Conservation (phyloP, 1,140 invertebrate genomes). For the Druon quercuslanigerum region DNA sequence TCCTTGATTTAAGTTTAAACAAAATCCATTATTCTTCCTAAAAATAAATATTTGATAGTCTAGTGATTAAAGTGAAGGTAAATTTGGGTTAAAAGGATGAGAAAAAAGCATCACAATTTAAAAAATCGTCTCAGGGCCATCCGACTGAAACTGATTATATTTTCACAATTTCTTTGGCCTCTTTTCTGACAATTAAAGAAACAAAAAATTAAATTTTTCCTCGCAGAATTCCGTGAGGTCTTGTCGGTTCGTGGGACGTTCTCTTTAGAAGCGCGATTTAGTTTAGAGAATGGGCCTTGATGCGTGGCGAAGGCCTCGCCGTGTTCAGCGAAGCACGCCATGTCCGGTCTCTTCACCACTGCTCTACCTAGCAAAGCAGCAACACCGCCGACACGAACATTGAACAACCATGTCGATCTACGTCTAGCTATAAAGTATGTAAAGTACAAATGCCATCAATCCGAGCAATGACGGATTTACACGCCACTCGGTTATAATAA, state of each 20-base stretch:
- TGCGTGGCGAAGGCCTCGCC: slow-evolving; percentile 73
- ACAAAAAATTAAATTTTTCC: slow-evolving; percentile 42
- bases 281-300: slow-evolving; percentile 62
- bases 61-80: too few relatives aligned
- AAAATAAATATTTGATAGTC: too few relatives aligned
- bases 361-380: slow-evolving; percentile 48
- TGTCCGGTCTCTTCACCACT: slow-evolving; percentile 68
- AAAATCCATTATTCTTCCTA: too few relatives aligned
- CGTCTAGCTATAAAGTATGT: not conserved
- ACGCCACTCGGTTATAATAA: too few relatives aligned
- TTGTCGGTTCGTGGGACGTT: not conserved
- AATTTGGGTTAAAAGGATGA: too few relatives aligned
- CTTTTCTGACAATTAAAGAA: not conserved
- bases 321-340: slow-evolving; percentile 73
- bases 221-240: not conserved
- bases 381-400: slow-evolving; percentile 30
- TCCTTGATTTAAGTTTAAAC: too few relatives aligned
- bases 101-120: too few relatives aligned
- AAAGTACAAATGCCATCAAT: slow-evolving; percentile 9
- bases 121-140: too few relatives aligned
- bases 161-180: not conserved
- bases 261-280: slow-evolving; percentile 13
- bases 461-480: not conserved
- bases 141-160: too few relatives aligned
- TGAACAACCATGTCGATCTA: slow-evolving; percentile 16